These are phyloP conservation scores for Tolypeutes matacus DNA, from an alignment of 2,797 vertebrate species.

Conservation along the genomic window DNA sequence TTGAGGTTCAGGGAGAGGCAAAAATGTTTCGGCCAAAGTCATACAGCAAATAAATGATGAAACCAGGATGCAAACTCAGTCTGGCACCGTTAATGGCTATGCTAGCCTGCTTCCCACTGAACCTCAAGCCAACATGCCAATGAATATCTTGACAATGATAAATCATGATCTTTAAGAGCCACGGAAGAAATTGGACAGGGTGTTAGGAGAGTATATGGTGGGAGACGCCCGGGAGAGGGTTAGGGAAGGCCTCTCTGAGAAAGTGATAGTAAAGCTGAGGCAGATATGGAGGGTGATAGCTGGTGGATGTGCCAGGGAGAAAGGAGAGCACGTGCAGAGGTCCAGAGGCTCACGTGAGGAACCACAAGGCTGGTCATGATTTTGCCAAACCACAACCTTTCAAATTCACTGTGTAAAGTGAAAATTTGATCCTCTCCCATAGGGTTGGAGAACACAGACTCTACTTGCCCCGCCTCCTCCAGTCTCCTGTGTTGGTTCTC, in stretches of 20 bases:
- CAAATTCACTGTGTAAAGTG: not conserved
- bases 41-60: not conserved
- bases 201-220: no score
- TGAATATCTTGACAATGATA: not conserved
- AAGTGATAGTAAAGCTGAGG: not conserved
- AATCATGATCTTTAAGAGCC: not conserved
- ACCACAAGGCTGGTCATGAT: fast-evolving
- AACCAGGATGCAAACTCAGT: not conserved
- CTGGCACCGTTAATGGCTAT: fast-evolving
- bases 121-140: not conserved
- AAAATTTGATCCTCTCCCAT: not conserved
- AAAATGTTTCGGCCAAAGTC: not conserved
- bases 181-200: not conserved
- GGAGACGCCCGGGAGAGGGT: not conserved
- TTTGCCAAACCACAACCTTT: not conserved
- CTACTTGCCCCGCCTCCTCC: not conserved
- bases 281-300: no score
- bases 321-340: not conserved
- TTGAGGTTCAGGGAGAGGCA: not conserved
- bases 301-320: no score
- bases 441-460: not conserved
- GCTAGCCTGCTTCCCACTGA: not conserved
- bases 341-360: not conserved
- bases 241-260: not conserved
- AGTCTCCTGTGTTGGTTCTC: not conserved